phyloP scores from a whole-genome alignment of 2,888 invertebrate genomes.

The Dorcus hopei region DNA sequence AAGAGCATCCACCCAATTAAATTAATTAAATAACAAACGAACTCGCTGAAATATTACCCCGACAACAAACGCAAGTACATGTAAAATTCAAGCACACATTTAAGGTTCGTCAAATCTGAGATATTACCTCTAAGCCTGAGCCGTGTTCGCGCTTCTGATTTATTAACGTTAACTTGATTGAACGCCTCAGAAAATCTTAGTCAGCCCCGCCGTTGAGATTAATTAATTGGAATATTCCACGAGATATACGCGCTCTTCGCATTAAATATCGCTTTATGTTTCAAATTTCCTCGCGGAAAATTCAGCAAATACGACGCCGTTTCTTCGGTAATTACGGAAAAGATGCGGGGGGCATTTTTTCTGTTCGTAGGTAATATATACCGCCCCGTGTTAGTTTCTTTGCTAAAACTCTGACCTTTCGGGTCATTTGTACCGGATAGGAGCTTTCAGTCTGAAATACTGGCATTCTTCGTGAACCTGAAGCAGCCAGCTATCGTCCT shows the following conservation, averaged over 20 bases:
- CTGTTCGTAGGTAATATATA: constrained; percentile 41
- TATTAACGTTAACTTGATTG: constrained; percentile 15
- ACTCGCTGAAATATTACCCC: too few relatives aligned
- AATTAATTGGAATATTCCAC: constrained; percentile 14
- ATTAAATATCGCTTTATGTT: neutral
- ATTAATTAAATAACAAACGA: too few relatives aligned
- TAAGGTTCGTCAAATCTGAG: constrained; percentile 14
- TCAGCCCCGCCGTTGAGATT: constrained; percentile 7
- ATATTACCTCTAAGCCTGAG: constrained; percentile 2
- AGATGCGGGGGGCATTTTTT: constrained; percentile 1
- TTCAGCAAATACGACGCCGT: neutral
- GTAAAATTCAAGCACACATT: constrained; percentile 11
- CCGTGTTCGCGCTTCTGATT: constrained; percentile 8
- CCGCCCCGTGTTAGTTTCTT: constrained; percentile 12
- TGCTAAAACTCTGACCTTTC: constrained; percentile 33
- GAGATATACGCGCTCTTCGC: constrained; percentile 7
- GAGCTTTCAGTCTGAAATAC: constrained; percentile 43
- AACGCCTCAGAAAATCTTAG: constrained; percentile 12
- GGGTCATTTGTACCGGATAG: constrained; percentile 43
- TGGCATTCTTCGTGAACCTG: constrained; percentile 41
- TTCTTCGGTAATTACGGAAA: neutral
- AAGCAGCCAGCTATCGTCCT: constrained; percentile 35
- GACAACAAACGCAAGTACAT: constrained; percentile 3
- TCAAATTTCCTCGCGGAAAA: neutral
- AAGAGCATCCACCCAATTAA: too few relatives aligned